phyloP scores from a whole-genome alignment of 37 sponge, comb jelly and placozoan species.

The Axinella damicornis region DNA sequence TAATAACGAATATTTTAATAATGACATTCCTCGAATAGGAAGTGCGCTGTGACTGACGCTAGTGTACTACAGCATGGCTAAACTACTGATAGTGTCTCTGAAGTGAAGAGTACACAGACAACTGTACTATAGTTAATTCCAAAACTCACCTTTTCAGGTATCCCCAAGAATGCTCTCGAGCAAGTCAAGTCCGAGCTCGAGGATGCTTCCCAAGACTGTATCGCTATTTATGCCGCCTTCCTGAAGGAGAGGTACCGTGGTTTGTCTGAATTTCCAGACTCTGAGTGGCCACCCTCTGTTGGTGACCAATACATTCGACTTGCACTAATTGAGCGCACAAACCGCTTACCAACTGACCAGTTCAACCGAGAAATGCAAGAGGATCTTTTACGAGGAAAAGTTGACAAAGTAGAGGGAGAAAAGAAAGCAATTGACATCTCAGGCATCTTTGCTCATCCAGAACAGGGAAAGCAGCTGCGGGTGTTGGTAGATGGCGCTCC shows the following conservation, averaged over 20 bases:
- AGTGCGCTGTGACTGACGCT: too few species aligned
- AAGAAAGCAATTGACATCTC: background rate
- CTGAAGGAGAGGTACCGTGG: background rate
- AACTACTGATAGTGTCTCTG: too few species aligned
- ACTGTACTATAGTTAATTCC: too few species aligned
- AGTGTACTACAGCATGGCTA: too few species aligned
- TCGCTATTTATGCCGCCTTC: background rate
- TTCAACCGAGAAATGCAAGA: background rate
- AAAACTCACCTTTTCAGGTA: too few species aligned
- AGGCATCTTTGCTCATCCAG: background rate
- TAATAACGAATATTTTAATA: too few species aligned
- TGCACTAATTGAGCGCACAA: background rate
- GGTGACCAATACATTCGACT: background rate
- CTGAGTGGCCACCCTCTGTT: constrained; percentile 12
- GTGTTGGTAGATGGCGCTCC: constrained; percentile 14
- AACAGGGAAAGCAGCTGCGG: background rate
- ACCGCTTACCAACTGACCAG: background rate
- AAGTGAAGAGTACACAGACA: too few species aligned
- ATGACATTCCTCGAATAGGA: too few species aligned
- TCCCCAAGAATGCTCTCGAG: too few species aligned
- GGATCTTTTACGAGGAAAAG: constrained; percentile 1
- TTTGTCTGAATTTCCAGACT: background rate
- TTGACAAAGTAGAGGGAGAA: background rate
- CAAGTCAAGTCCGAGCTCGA: too few species aligned
- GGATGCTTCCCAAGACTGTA: background rate